A percentile compares a stretch with the other conserved stretches of the same genome.
phyloP scores from a whole-genome alignment of 2,888 invertebrate genomes.

The Bellardia pandia region DNA sequence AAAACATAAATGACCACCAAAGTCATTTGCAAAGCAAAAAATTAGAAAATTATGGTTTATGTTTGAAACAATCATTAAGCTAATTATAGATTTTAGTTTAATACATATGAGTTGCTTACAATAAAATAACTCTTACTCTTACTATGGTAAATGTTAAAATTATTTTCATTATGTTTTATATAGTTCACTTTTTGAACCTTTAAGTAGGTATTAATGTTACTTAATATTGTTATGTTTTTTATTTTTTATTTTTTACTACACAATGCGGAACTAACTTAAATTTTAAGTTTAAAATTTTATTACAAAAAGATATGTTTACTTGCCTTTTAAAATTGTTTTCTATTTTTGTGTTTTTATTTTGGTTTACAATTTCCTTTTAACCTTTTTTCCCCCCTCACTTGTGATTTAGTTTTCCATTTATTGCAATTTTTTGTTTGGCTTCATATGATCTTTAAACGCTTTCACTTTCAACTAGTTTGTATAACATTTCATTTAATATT shows the following conservation, averaged over 20 bases:
- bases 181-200: constrained; percentile 26
- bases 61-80: constrained; percentile 5
- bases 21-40: constrained; percentile 4
- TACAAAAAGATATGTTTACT: not conserved
- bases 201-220: constrained; percentile 56
- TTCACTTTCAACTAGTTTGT: constrained; percentile 54
- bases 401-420: constrained; percentile 46
- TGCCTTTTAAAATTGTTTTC: constrained; percentile 7
- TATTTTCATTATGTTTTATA: not conserved
- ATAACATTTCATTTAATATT: not conserved
- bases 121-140: not conserved
- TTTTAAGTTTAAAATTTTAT: constrained; percentile 31
- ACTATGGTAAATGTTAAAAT: not conserved
- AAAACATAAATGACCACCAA: not conserved
- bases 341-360: constrained; percentile 18
- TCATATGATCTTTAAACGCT: constrained; percentile 62
- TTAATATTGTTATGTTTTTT: constrained; percentile 44
- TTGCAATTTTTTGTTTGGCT: constrained; percentile 48
- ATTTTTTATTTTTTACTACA: constrained; percentile 1
- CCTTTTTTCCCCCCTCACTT: constrained; percentile 10
- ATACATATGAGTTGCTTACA: not conserved
- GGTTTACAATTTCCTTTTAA: constrained; percentile 61
- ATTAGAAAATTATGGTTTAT: not conserved
- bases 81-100: constrained; percentile 15
- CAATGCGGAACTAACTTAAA: constrained; percentile 61